Percentiles rank a stretch among this genome's conserved stretches.
phyloP scores from a whole-genome alignment of 2,797 vertebrate species.

The Hemibagrus guttatus region DNA sequence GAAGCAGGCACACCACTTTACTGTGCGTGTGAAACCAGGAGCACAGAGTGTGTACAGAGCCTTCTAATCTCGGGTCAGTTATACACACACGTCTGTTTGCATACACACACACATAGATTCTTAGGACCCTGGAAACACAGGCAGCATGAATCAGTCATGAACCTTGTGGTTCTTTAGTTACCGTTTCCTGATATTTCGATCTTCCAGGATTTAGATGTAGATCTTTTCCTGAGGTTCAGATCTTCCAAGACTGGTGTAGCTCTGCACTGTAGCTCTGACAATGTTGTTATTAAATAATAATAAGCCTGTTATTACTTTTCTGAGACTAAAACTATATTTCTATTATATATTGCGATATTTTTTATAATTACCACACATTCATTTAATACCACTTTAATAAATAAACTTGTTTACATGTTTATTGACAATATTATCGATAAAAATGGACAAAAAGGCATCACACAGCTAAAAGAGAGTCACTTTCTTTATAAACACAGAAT shows the following conservation, averaged over 20 bases:
- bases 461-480: background rate
- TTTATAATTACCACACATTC: background rate
- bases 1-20: constrained; percentile 83
- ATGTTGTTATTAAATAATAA: background rate
- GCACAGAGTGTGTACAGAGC: constrained; percentile 77
- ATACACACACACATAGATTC: background rate
- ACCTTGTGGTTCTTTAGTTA: background rate
- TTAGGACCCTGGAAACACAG: background rate
- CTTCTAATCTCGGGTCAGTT: constrained; percentile 85
- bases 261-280: background rate
- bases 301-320: background rate
- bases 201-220: background rate
- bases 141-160: too few species aligned
- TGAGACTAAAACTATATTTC: background rate
- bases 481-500: background rate
- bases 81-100: background rate
- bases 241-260: background rate
- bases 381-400: background rate
- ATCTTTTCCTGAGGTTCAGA: background rate
- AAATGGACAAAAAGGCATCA: background rate
- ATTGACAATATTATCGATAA: background rate
- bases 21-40: constrained; percentile 77
- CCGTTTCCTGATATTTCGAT: background rate
- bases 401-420: background rate
- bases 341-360: too few species aligned